A percentile compares a stretch with the other conserved stretches of the same genome.
Evolutionary conservation across 1,140 invertebrate species (phyloP).

Genomic region (Lutraria rhynchaena): DNA sequence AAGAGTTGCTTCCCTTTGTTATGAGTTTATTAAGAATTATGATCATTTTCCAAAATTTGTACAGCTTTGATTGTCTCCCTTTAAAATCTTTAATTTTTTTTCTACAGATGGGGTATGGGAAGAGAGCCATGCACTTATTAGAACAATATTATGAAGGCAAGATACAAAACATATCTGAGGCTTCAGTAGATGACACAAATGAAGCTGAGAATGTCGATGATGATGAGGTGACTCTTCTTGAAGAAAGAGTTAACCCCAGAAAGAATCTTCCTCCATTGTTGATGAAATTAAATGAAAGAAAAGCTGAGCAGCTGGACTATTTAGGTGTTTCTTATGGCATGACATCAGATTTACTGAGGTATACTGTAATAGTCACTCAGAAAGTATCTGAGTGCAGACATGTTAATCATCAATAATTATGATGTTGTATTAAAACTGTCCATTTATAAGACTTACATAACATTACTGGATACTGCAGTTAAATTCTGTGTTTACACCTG

Average conservation of each 20-base stretch:
- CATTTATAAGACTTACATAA: no score
- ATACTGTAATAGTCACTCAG: no score
- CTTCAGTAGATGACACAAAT: conserved; percentile 64
- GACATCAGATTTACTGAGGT: conserved; percentile 80
- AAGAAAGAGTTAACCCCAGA: conserved; percentile 80
- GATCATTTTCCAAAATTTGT: no score
- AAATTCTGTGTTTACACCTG: no score
- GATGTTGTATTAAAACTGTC: no score
- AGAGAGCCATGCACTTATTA: conserved; percentile 91
- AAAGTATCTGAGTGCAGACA: no score
- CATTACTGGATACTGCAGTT: no score
- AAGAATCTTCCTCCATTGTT: conserved; percentile 85
- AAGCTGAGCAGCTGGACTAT: conserved; percentile 94
- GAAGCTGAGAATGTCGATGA: conserved; percentile 67
- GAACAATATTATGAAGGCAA: conserved; percentile 95
- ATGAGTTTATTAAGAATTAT: no score
- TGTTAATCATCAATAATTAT: no score
- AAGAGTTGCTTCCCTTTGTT: no score
- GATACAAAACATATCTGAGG: conserved; percentile 88
- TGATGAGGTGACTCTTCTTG: conserved; percentile 77
- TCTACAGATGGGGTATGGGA: conserved; percentile 96
- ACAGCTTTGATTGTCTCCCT: no score
- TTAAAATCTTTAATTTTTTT: no score
- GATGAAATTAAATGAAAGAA: conserved; percentile 89
- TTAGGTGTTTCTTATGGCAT: conserved; percentile 89